Percentiles rank a stretch among this genome's conserved stretches.
phyloP scores from a whole-genome alignment of 2,113 vertebrate genomes.

The Ophthalmolycus amberensis region DNA sequence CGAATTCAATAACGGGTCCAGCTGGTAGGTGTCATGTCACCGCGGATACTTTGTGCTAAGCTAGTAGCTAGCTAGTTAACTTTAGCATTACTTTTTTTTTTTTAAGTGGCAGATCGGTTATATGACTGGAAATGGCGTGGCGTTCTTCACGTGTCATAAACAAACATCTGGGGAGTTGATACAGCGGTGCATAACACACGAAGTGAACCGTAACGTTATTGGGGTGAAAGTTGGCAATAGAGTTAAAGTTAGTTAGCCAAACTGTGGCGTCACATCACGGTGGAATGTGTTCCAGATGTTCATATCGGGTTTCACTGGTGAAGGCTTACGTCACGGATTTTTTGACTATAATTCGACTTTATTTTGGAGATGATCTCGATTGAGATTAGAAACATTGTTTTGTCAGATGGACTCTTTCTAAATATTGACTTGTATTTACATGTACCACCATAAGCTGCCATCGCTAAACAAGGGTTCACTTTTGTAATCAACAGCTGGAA shows the following conservation, averaged over 20 bases:
- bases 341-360: neutral
- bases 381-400: neutral
- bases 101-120: neutral
- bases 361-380: neutral
- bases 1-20: neutral
- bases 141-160: neutral
- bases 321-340: neutral
- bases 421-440: neutral
- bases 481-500: neutral
- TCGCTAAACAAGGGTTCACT: neutral
- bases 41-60: neutral
- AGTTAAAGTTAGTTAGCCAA: neutral
- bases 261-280: neutral
- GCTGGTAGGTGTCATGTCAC: neutral
- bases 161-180: neutral
- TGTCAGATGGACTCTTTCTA: neutral
- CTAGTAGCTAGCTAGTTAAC: neutral
- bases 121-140: neutral
- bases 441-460: neutral
- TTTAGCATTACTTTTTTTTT: too few relatives aligned
- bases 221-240: neutral
- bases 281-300: slow-evolving; percentile 59
- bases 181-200: neutral
- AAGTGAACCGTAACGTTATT: neutral
- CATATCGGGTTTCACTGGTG: neutral